phyloP scores from a whole-genome alignment of 1,140 invertebrate genomes.

The Zaprionus taronus region DNA sequence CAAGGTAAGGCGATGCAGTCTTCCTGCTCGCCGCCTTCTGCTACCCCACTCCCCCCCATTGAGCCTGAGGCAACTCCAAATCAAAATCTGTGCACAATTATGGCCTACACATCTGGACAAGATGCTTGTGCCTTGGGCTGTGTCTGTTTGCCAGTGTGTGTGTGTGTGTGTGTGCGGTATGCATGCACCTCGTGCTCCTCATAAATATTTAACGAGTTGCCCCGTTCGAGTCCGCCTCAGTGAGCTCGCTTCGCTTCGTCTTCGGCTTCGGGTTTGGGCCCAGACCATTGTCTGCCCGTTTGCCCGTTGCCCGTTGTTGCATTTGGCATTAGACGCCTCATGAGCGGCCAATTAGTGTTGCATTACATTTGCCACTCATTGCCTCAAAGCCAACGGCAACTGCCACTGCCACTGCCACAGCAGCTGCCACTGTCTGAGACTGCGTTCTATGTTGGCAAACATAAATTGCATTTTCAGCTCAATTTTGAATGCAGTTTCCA shows the following conservation, averaged over 20 bases:
- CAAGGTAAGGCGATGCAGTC: slow-evolving; percentile 54
- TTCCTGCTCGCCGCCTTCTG: neutral
- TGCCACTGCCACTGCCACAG: slow-evolving; percentile 31
- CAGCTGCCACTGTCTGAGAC: slow-evolving; percentile 23
- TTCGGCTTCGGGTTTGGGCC: neutral
- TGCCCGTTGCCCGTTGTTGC: slow-evolving; percentile 51
- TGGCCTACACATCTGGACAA: slow-evolving; percentile 76
- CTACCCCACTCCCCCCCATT: neutral
- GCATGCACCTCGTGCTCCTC: slow-evolving; percentile 75
- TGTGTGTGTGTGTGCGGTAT: slow-evolving; percentile 41
- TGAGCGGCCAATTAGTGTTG: slow-evolving; percentile 81
- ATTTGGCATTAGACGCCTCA: slow-evolving; percentile 77
- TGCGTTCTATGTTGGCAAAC: slow-evolving; percentile 56
- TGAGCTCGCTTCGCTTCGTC: neutral
- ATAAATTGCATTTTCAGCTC: slow-evolving; percentile 57
- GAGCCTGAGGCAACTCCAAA: slow-evolving; percentile 58
- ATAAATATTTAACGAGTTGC: slow-evolving; percentile 81
- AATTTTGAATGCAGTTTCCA: slow-evolving; percentile 24
- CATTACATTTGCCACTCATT: slow-evolving; percentile 76
- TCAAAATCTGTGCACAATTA: slow-evolving; percentile 82
- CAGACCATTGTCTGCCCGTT: slow-evolving; percentile 44
- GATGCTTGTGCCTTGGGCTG: slow-evolving; percentile 19
- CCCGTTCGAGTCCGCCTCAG: slow-evolving; percentile 52
- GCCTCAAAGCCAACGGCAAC: slow-evolving; percentile 21
- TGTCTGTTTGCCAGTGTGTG: neutral